Percentiles rank a stretch among this genome's conserved stretches.
Conservation (phyloP, 2,888 invertebrate genomes). For the Melinopterus prodromus region DNA sequence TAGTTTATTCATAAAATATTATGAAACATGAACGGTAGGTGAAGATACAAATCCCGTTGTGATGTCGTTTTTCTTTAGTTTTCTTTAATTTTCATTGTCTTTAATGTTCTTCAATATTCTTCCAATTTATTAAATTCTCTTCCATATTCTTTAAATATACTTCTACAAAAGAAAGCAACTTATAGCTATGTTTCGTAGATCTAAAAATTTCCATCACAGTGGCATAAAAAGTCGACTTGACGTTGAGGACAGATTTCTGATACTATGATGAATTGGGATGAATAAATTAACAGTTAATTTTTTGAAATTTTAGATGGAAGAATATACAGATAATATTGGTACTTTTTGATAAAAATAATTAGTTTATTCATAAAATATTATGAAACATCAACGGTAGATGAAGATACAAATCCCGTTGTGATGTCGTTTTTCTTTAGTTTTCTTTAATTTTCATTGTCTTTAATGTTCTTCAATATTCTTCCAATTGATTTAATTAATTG, state of each 20-base stretch:
- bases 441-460: neutral
- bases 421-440: neutral
- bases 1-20: too few relatives aligned
- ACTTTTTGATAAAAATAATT: too few relatives aligned
- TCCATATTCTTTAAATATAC: neutral
- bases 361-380: too few relatives aligned
- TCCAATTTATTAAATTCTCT: neutral
- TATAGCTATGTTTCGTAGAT: neutral
- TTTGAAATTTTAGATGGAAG: neutral
- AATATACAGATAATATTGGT: neutral
- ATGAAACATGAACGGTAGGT: too few relatives aligned
- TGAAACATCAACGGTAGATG: too few relatives aligned
- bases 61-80: neutral
- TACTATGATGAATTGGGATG: neutral
- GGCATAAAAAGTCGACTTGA: neutral
- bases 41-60: too few relatives aligned
- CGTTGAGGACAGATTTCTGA: neutral
- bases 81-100: neutral
- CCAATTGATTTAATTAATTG: neutral
- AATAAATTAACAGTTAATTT: neutral
- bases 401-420: too few relatives aligned
- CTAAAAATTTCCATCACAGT: neutral
- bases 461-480: neutral
- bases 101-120: neutral
- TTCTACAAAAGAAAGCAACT: too few relatives aligned